phyloP scores from a whole-genome alignment of 1,140 invertebrate species.

The Ceratitis capitata region DNA sequence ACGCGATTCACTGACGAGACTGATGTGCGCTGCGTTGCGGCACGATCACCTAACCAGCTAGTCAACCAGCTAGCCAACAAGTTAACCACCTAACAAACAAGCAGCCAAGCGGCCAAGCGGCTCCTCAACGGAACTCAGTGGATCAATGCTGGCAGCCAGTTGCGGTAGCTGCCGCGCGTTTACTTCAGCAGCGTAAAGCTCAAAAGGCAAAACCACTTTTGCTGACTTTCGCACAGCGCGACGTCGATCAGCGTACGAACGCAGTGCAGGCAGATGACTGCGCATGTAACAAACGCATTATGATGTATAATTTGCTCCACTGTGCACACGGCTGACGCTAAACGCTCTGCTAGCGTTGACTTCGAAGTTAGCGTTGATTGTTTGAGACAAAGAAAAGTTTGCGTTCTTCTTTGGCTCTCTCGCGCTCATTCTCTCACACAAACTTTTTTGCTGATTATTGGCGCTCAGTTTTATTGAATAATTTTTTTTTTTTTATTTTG shows the following conservation, averaged over 20 bases:
- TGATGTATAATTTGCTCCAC: not conserved
- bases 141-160: not conserved
- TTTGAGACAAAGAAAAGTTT: constrained; percentile 15
- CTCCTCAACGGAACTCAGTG: not conserved
- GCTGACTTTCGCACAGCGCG: not conserved
- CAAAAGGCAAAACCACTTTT: constrained; percentile 35
- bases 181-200: constrained; percentile 16
- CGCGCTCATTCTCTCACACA: too few relatives aligned
- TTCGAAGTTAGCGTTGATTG: not conserved
- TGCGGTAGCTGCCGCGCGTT: not conserved
- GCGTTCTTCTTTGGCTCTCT: not conserved
- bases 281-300: not conserved
- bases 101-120: not conserved
- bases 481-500: not conserved
- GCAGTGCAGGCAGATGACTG: not conserved
- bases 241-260: not conserved
- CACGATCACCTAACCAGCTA: constrained; percentile 18
- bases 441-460: not conserved
- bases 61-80: not conserved
- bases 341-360: not conserved
- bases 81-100: not conserved
- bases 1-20: constrained; percentile 48
- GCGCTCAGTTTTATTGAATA: not conserved
- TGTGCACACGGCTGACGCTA: not conserved
- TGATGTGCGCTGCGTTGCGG: constrained; percentile 31